Base-by-base conservation (phyloP, 2,797 vertebrate species). In the Amniataba percoides region DNA sequence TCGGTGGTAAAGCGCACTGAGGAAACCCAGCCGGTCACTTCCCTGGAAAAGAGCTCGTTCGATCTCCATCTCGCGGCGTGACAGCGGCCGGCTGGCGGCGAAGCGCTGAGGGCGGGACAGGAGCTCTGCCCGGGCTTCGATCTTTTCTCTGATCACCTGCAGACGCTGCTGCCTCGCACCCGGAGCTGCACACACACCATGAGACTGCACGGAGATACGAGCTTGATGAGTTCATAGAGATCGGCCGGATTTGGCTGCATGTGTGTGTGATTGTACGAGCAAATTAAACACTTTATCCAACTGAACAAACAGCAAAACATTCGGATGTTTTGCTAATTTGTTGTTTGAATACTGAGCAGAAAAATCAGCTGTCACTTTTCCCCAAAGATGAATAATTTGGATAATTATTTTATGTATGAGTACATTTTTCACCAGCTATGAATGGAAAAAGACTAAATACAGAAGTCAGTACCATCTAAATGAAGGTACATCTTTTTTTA, bases 41-140 rank as follows among this genome's bases (percentile, higher is more conserved):
- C 97, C 97, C 74, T 97, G 97, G 84, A 97, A 99, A 59, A 99
- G 95, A 0, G 97, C 95, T 0, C 91, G 96, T 76, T 99, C 98
- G 1, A 99, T 98, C 94, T 99, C 97, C 96, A 99, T 99, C 94
- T 99, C 96, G 13, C 97, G 88, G 0, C 98, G 95, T 46, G 95
- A 97, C 70, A 99, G 95, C 10, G 96, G 95, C 31, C 93, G 96
- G 92, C 97, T 98, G 92, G 95, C 90, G 1, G 96, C 94, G 80
- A 99, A 98, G 43, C 97, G 95, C 86, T 99, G 98, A 0, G 97
- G 97, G 60, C 96, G 93, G 7, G 95, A 89, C 7, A 99, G 93
- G 4, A 98, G 95, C 88, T 95, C 95, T 1, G 88, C 95, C 10
- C 95, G 92, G 42, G 96, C 96, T 0, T 92, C 93, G 5, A 99